Evolutionary conservation across 30 jellyfish, hydroid and myxozoan genomes (phyloP).

Genomic region (Chrysaora quinquecirrha): DNA sequence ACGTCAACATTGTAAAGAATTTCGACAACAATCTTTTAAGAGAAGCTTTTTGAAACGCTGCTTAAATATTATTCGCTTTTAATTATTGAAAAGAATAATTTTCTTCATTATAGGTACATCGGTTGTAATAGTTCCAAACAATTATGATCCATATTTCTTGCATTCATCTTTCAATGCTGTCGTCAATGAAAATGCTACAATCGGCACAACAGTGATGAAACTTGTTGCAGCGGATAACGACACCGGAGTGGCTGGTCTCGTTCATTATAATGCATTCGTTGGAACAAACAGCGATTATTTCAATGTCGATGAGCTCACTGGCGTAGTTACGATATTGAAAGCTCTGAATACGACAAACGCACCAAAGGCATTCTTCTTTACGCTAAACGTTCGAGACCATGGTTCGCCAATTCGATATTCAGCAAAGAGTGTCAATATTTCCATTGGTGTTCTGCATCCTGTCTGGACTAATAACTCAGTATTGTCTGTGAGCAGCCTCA

Average conservation of each 20-base stretch:
- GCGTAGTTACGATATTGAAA: constrained; percentile 40
- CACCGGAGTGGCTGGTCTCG: constrained; percentile 70
- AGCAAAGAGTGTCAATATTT: constrained; percentile 31
- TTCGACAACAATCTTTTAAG: no score
- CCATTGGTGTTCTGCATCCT: constrained; percentile 49
- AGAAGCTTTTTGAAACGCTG: no score
- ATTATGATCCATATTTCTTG: constrained; percentile 53
- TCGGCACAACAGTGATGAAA: constrained; percentile 40
- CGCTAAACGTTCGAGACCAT: constrained; percentile 45
- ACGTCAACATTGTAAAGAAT: no score
- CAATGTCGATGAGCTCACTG: constrained; percentile 55
- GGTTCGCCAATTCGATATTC: constrained; percentile 65
- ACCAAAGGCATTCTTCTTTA: constrained; percentile 52
- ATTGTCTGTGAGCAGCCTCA: constrained; percentile 46
- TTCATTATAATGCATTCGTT: constrained; percentile 41
- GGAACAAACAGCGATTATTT: constrained; percentile 71
- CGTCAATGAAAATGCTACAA: constrained; percentile 45
- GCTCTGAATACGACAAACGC: constrained; percentile 26
- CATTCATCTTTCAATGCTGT: constrained; percentile 50
- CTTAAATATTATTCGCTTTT: no score
- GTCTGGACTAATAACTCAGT: constrained; percentile 24
- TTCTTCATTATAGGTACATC: no score
- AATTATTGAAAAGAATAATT: no score
- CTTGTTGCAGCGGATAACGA: constrained; percentile 64
- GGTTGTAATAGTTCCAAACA: no score